Evolutionary conservation across 2,113 vertebrate species (phyloP).

Genomic region (Brachyhypopomus occidentalis): DNA sequence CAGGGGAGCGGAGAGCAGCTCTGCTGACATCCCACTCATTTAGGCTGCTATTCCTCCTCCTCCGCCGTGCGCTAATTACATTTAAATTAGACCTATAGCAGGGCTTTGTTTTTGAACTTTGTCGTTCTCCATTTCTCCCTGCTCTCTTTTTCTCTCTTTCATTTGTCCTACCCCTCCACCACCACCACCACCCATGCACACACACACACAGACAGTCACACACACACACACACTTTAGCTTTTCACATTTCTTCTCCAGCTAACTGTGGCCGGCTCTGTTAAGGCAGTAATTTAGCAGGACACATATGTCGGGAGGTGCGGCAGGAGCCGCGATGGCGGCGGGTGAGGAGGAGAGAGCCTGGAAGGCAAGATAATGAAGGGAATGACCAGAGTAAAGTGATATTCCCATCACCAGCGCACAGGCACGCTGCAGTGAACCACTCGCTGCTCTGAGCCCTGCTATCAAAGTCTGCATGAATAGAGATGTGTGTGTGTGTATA

Average conservation of each 20-base stretch:
- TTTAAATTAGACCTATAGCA: conserved; percentile 71
- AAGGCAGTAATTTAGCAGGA: conserved; percentile 65
- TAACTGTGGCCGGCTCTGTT: conserved; percentile 47
- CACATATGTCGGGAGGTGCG: conserved; percentile 51
- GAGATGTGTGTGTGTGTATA: not conserved
- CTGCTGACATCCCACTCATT: conserved; percentile 73
- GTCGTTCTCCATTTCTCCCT: conserved; percentile 12
- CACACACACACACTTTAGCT: not conserved
- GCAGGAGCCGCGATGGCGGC: conserved; percentile 54
- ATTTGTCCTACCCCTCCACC: not conserved
- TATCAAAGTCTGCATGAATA: conserved; percentile 11
- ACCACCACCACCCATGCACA: not conserved
- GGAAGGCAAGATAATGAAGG: conserved; percentile 1
- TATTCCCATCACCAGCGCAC: not conserved
- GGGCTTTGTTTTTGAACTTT: conserved; percentile 56
- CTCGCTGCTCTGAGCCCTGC: not conserved
- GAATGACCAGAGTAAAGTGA: not conserved
- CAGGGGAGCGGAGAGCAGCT: conserved; percentile 65
- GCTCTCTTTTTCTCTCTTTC: conserved; percentile 13
- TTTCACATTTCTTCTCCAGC: conserved; percentile 38
- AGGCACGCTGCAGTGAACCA: not conserved
- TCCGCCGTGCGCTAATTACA: conserved; percentile 73
- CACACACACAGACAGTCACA: not conserved
- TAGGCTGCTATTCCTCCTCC: conserved; percentile 66
- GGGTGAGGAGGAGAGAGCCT: not conserved